A percentile compares a stretch with the other conserved stretches of the same genome.
Evolutionary conservation across 2,113 vertebrate genomes (phyloP).

Genomic region (Dicrurus megarhynchus): DNA sequence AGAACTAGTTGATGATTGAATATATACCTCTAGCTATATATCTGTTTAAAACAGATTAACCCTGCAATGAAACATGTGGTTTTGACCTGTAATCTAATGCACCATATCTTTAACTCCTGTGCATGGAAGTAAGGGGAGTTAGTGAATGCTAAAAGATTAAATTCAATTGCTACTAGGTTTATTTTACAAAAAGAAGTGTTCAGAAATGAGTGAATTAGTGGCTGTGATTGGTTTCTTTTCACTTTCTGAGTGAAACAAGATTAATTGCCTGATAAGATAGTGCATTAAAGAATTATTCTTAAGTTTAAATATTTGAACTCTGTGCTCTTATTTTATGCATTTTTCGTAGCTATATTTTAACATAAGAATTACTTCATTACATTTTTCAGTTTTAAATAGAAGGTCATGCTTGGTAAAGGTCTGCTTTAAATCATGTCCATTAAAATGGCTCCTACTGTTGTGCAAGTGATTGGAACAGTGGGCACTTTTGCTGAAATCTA

Average conservation of each 20-base stretch:
- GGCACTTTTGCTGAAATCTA: background rate
- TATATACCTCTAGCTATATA: background rate
- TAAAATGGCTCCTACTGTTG: constrained; percentile 48
- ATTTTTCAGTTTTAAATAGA: background rate
- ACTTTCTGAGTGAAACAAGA: background rate
- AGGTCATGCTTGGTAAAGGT: background rate
- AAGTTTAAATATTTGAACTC: background rate
- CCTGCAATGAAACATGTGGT: background rate
- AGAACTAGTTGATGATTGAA: background rate
- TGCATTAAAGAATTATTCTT: background rate
- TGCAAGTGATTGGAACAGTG: constrained; percentile 25
- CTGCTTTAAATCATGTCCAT: background rate
- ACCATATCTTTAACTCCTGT: background rate
- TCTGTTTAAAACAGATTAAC: background rate
- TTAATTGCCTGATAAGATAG: background rate
- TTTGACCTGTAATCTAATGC: background rate
- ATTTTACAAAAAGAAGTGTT: background rate
- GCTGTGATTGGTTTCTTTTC: background rate
- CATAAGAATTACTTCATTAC: background rate
- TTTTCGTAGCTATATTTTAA: background rate
- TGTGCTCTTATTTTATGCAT: background rate
- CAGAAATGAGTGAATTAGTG: background rate
- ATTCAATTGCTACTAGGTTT: background rate
- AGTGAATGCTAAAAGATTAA: background rate
- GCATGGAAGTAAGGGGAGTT: background rate